Base-by-base conservation (phyloP, 2,888 invertebrate species). In the Coenonympha glycerion region DNA sequence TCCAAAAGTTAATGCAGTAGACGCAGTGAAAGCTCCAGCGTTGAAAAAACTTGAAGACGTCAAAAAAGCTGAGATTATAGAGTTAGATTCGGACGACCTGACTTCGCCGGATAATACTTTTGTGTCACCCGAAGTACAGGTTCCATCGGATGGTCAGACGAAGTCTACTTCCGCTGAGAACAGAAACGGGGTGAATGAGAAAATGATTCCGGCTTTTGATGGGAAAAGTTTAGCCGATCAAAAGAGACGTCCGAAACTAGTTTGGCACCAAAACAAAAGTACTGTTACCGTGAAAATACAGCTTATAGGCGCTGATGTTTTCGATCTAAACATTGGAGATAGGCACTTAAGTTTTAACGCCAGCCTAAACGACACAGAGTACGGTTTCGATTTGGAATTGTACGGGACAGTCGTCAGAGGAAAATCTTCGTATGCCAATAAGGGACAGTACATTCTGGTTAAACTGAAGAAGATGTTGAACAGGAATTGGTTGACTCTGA, bases 401-500 rank as follows among this genome's bases (percentile, higher is more conserved):
- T 84, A 79, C 31, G 87, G 84, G 0, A 70, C 75, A 1, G 60
- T 87, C 1, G 61, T 78, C 41, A 49, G 50, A 1, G 58, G 64
- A 0, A 67, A 60, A 37, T 71, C 66, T 1, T 56, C 42, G 0
- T 84, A 87, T 55, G 57, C 63, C 0, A 75, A 78, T 49, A 84
- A 78, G 65, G 84, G 84, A 0, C 73, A 75, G 3, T 81, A 83
- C 30, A 72, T 88, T n/a, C 58, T 69, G 15, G 69, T 87, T 0
- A 73, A 65, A 19, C 45, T 87, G 5, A 41, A 13, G 2, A 84
- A 85, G 62, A 33, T 79, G 5, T 56, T 78, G 30, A 55, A 65
- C 0, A 76, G 59, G 3, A 77, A 69, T 24, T 88, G 88, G 88
- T 40, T 76, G 5, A 69, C 67, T 0, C 57, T 88, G 18, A 70